Percentiles rank a stretch among this genome's conserved stretches.
Evolutionary conservation across 2,797 vertebrate species (phyloP).

Genomic region (Denticeps clupeoides): DNA sequence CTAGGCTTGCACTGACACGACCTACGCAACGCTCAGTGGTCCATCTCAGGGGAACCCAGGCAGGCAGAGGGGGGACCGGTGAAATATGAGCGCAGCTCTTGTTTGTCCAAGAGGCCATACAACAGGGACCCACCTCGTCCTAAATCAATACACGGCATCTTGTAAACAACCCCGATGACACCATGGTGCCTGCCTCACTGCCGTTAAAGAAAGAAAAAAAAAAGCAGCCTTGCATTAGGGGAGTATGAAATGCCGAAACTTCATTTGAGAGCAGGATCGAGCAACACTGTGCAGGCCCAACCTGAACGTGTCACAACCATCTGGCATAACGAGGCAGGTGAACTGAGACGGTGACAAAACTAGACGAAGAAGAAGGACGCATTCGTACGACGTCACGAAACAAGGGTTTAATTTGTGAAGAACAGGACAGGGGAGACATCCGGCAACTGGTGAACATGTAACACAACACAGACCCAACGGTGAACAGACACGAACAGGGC

Average conservation of each 20-base stretch:
- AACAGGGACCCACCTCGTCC: constrained; percentile 24
- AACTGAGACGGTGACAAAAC: too few species aligned
- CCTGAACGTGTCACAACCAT: background rate
- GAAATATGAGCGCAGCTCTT: constrained; percentile 30
- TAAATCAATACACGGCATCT: constrained; percentile 30
- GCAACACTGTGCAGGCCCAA: background rate
- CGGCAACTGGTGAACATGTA: too few species aligned
- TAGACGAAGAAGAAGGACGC: too few species aligned
- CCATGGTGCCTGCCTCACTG: constrained; percentile 8
- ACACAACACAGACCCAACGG: too few species aligned
- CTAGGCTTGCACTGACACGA: constrained; percentile 13
- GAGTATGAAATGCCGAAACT: background rate
- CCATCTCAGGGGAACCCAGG: constrained; percentile 25
- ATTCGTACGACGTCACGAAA: too few species aligned
- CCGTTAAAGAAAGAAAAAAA: background rate
- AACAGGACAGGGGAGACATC: too few species aligned
- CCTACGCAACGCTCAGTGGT: constrained; percentile 16
- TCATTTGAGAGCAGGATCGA: too few species aligned
- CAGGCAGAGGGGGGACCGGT: constrained; percentile 21
- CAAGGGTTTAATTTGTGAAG: too few species aligned
- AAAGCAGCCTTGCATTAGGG: background rate
- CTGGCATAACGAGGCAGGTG: constrained; percentile 5
- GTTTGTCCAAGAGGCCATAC: constrained; percentile 29
- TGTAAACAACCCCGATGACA: constrained; percentile 34
- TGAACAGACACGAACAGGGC: too few species aligned